phyloP scores from a whole-genome alignment of 2,888 invertebrate genomes.

The Euproctis similis region DNA sequence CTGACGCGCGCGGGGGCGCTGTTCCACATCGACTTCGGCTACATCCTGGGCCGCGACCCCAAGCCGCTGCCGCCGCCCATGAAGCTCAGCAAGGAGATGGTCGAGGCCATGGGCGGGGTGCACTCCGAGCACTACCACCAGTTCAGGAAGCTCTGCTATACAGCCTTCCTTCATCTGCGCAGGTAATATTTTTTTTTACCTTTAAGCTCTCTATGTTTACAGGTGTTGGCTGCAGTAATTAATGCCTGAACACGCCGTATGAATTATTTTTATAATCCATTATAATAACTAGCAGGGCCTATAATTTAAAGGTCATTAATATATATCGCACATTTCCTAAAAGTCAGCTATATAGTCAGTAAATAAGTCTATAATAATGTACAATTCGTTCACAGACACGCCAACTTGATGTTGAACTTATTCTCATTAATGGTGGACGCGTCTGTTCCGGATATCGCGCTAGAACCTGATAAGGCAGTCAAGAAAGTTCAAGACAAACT shows the following conservation, averaged over 20 bases:
- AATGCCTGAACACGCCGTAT: too few species aligned
- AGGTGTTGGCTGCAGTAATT: too few species aligned
- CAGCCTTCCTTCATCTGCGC: slow-evolving; percentile 94
- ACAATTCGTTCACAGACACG: slow-evolving; percentile 78
- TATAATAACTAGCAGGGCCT: too few species aligned
- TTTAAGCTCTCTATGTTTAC: too few species aligned
- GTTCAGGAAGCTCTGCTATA: slow-evolving; percentile 95
- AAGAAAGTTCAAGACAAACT: slow-evolving; percentile 96
- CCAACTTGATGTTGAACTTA: slow-evolving; percentile 96
- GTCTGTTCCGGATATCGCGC: slow-evolving; percentile 97
- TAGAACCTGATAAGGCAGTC: slow-evolving; percentile 99
- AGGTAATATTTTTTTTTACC: too few species aligned
- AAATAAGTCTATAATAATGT: background rate
- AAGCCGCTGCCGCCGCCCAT: slow-evolving; percentile 99
- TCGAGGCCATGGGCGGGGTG: slow-evolving; percentile 96
- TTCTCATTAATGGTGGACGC: slow-evolving; percentile 99
- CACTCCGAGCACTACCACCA: slow-evolving; percentile 94
- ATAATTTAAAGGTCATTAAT: too few species aligned
- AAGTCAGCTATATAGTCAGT: background rate
- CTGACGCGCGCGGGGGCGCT: slow-evolving; percentile 92
- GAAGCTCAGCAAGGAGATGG: slow-evolving; percentile 99
- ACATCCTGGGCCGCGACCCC: slow-evolving; percentile 97
- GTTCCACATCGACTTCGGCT: slow-evolving; percentile 99
- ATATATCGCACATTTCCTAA: background rate
- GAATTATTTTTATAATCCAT: too few species aligned